Evolutionary conservation across 2,113 vertebrate genomes (phyloP).

Genomic region (Malaclemys terrapin): DNA sequence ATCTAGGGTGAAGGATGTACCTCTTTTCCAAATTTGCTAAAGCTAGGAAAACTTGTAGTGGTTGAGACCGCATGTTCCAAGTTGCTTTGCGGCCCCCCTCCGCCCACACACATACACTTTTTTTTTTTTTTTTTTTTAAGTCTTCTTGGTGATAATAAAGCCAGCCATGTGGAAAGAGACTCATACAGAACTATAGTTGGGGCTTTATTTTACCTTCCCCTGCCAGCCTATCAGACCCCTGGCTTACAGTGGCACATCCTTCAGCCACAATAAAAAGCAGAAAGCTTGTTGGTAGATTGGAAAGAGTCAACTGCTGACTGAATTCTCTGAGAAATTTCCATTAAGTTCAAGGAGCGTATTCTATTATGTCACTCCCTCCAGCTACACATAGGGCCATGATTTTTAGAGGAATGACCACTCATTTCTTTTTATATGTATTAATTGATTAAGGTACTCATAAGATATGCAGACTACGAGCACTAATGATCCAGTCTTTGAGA

Average conservation of each 20-base stretch:
- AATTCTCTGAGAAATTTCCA: not conserved
- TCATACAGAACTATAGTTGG: not conserved
- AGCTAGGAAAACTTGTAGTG: fast-evolving
- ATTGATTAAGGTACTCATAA: not conserved
- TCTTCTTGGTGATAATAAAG: not conserved
- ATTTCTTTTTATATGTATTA: not conserved
- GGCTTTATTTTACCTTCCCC: not conserved
- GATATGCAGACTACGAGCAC: not conserved
- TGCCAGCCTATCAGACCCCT: fast-evolving
- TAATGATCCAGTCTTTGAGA: not conserved
- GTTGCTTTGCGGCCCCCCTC: not conserved
- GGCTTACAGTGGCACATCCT: not conserved
- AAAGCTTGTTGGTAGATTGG: not conserved
- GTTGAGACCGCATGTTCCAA: not conserved
- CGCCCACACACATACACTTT: not conserved
- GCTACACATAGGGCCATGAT: fast-evolving
- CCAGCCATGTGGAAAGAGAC: fast-evolving
- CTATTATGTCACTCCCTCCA: not conserved
- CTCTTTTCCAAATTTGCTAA: not conserved
- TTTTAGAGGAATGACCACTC: not conserved
- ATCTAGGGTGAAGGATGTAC: fast-evolving
- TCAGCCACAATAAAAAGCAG: not conserved
- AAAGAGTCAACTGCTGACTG: not conserved
- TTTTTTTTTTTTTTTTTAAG: not conserved
- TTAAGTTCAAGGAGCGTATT: not conserved